These are phyloP conservation scores for Nomia melanderi DNA, from an alignment of 1,140 invertebrate genomes.

Conservation along the genomic window DNA sequence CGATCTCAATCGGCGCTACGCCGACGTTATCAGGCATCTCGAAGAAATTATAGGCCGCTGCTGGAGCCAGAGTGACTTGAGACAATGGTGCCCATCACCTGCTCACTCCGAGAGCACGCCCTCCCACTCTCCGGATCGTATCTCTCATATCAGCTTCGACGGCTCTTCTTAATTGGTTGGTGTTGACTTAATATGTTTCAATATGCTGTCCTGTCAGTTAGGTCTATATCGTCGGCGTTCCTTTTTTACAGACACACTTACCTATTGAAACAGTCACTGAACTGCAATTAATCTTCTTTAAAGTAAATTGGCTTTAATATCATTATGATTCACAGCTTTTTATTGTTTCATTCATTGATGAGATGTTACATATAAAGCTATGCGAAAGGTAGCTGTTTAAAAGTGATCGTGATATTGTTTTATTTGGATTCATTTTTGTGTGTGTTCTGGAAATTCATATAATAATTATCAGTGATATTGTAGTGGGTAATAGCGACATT, in stretches of 20 bases:
- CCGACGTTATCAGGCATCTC: conserved; percentile 62
- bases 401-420: too few relatives aligned
- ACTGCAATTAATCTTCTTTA: conserved; percentile 30
- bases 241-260: not conserved
- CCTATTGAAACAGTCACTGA: conserved; percentile 2
- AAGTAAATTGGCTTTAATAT: conserved; percentile 20
- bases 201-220: conserved; percentile 36
- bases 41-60: conserved; percentile 67
- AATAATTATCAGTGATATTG: too few relatives aligned
- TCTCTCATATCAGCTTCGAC: conserved; percentile 49
- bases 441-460: too few relatives aligned
- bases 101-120: conserved; percentile 39
- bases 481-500: too few relatives aligned
- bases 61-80: conserved; percentile 62
- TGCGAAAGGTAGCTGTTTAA: too few relatives aligned
- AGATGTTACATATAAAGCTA: not conserved
- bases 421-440: too few relatives aligned
- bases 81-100: conserved; percentile 68
- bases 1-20: conserved; percentile 68
- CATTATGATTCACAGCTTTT: not conserved
- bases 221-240: not conserved
- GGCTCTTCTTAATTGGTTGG: conserved; percentile 62
- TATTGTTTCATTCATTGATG: not conserved
- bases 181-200: conserved; percentile 65
- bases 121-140: conserved; percentile 53